These are phyloP conservation scores for Coilia nasus DNA, from an alignment of 2,797 vertebrate species.

Conservation along the genomic window DNA sequence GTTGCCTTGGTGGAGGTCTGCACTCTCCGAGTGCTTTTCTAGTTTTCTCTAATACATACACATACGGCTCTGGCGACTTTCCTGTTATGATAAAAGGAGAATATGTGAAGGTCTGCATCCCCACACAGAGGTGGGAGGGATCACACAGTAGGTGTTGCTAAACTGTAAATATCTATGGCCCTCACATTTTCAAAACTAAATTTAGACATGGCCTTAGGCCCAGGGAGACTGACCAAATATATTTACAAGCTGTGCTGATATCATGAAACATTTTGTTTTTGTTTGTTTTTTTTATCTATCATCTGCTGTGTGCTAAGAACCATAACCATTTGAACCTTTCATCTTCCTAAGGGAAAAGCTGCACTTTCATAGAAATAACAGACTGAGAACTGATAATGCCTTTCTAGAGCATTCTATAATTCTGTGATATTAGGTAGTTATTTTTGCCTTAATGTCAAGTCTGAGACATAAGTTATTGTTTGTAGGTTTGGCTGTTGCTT, in stretches of 20 bases:
- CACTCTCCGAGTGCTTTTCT: no score
- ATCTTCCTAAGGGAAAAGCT: not conserved
- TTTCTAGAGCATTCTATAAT: not conserved
- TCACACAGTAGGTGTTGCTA: not conserved
- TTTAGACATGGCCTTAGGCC: not conserved
- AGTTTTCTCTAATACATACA: not conserved
- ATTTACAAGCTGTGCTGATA: not conserved
- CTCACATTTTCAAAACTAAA: conserved; percentile 2
- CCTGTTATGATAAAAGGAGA: conserved; percentile 8
- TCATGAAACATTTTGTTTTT: not conserved
- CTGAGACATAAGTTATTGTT: not conserved
- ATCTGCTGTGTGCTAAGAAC: not conserved
- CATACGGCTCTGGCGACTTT: not conserved
- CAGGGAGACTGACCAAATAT: not conserved
- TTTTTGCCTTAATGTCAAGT: not conserved
- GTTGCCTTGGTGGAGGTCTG: no score
- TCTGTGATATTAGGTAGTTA: not conserved
- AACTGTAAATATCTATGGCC: conserved; percentile 8
- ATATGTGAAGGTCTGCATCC: not conserved
- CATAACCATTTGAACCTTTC: not conserved
- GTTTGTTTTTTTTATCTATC: not conserved
- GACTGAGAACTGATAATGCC: not conserved
- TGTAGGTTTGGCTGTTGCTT: not conserved
- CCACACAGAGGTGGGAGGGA: not conserved
- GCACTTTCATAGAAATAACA: not conserved